A percentile compares a stretch with the other conserved stretches of the same genome.
Conservation (phyloP, 2,797 vertebrate genomes). For the Liasis olivaceus region DNA sequence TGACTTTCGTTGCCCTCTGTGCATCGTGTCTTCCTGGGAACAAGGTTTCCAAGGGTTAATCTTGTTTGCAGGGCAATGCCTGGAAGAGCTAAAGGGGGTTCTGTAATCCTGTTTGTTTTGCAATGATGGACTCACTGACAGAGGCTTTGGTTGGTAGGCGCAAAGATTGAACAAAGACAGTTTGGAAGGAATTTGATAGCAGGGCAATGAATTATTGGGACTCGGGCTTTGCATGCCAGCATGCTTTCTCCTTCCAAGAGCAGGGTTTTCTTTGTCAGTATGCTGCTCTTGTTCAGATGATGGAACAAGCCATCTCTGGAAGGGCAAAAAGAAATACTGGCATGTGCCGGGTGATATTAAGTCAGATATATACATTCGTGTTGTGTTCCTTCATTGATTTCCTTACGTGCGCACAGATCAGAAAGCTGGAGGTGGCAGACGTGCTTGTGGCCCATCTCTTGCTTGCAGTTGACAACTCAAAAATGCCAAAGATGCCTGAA, state of each 20-base stretch:
- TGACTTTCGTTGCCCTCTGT: rapidly evolving
- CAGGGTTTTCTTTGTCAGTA: not conserved
- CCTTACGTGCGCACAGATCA: not conserved
- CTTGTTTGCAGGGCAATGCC: slow-evolving; percentile 2
- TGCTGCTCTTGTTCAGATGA: not conserved
- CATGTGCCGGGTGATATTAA: not conserved
- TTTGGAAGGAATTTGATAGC: not conserved
- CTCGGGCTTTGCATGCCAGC: not conserved
- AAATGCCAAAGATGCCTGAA: not conserved
- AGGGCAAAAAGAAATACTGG: not conserved
- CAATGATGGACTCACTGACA: not conserved
- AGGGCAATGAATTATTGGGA: not conserved
- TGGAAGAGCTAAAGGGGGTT: not conserved
- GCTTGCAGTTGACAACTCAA: not conserved
- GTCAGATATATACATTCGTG: not conserved
- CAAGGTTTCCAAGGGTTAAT: not conserved
- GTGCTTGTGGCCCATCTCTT: not conserved
- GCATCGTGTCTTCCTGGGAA: not conserved
- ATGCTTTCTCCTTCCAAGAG: rapidly evolving
- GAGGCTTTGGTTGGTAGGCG: not conserved
- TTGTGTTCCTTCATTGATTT: not conserved
- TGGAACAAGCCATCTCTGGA: not conserved
- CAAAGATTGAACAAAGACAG: not conserved
- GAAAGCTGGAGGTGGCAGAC: not conserved
- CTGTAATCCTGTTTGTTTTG: not conserved